Evolutionary conservation across 2,888 invertebrate genomes (phyloP), one percentile per base, ranked within the genome.

Genomic region (Hermodice carunculata): DNA sequence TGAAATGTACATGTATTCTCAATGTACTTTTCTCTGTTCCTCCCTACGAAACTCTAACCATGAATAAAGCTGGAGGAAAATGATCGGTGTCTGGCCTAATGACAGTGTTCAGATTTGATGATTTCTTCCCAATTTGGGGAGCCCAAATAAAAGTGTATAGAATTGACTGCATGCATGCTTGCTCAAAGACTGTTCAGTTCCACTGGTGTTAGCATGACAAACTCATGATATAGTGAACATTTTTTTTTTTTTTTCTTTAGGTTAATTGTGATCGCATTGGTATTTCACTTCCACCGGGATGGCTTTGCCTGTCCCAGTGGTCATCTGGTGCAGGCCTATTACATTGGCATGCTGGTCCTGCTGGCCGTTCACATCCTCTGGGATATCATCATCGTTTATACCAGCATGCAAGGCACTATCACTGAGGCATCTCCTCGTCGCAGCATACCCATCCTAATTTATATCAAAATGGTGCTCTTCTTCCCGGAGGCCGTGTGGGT

Each of bases 401-500:
- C 24, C 26, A 82, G 82, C 61, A 80, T 78, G 70, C 89, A 91
- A 76, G 95, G 95, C 31, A 91, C 93, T 67, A 93, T 95, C 76
- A 91, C 92, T 67, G 92, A 94, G 74, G 90, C 91, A 29, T 89
- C 90, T 60, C 90, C 91, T 5, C 88, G 95, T 73, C 89, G 90
- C 77, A 88, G 89, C 76, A 92, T 95, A 14, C 89, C 92, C 6
- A 14, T 44, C n/a, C 28, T 74, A 24, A 63, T 84, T n/a, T 90
- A 93, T 73, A 80, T 92, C 76, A 92, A 93, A 85, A 88, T 94
- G 71, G 87, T 92, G 67, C 86, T 95, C 65, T 90, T 93, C 73
- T 78, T 94, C 29, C 92, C 93, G 14, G 95, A 95, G 86, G 89
- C 93, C 22, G 89, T 89, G 3, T 91, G 94, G 88, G 94, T 94